Percentiles rank a stretch among this genome's conserved stretches.
Conservation (phyloP, 2,888 invertebrate genomes). For the Ommatoiulus sabulosus region DNA sequence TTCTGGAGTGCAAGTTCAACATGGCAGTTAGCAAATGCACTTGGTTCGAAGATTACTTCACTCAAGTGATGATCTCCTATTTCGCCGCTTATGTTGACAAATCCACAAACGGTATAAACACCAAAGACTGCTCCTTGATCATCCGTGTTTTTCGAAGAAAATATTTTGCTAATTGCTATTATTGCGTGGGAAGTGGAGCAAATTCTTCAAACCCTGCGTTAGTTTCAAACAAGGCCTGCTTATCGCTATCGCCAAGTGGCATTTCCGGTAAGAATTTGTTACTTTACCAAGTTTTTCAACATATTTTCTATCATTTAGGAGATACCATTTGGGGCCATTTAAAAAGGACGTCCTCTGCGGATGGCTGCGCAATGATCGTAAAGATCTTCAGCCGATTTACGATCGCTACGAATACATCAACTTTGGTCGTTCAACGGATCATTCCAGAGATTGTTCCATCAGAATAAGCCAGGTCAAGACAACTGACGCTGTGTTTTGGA, state of each 20-base stretch:
- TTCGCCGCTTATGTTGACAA: neutral
- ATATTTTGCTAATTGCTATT: neutral
- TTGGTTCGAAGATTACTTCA: neutral
- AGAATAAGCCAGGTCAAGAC: neutral
- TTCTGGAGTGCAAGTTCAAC: neutral
- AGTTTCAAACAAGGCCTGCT: neutral
- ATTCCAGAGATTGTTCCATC: neutral
- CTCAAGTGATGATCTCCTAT: neutral
- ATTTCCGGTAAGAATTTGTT: neutral
- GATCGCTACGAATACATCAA: neutral
- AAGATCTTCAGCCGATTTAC: neutral
- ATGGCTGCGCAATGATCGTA: neutral
- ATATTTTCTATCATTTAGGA: neutral
- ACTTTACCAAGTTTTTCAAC: neutral
- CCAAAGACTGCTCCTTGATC: neutral
- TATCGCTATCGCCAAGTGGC: neutral
- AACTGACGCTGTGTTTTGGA: neutral
- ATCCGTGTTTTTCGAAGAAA: neutral
- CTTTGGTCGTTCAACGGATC: neutral
- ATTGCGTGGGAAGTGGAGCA: neutral
- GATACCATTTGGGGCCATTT: neutral
- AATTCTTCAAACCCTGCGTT: neutral
- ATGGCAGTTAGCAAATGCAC: neutral
- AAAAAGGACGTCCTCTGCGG: neutral
- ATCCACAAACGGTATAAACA: neutral